Evolutionary conservation across 2,113 vertebrate genomes (phyloP).

Genomic region (Notothenia coriiceps): DNA sequence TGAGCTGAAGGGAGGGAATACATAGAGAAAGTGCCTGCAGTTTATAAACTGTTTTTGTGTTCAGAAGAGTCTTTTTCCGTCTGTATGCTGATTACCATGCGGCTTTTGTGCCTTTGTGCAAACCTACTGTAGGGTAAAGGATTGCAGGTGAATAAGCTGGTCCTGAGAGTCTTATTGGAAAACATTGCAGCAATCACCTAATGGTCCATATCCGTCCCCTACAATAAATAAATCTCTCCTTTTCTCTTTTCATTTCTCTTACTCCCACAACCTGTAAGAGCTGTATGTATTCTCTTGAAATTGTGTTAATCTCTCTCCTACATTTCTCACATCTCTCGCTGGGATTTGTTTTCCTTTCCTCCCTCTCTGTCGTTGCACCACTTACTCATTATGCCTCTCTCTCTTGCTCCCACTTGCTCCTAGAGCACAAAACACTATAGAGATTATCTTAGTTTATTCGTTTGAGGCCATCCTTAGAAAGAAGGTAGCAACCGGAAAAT

Average conservation of each 20-base stretch:
- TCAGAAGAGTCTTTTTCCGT: constrained; percentile 24
- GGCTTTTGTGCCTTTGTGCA: constrained; percentile 8
- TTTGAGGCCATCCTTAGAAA: background rate
- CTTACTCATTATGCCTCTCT: background rate
- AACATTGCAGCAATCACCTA: constrained; percentile 50
- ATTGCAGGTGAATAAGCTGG: constrained; percentile 40
- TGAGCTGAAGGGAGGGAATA: background rate
- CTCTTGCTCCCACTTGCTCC: background rate
- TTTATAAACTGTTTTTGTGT: background rate
- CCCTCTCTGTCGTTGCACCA: background rate
- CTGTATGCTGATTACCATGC: constrained; percentile 20
- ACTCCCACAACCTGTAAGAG: background rate
- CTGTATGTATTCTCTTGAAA: constrained; percentile 10
- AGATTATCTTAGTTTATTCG: background rate
- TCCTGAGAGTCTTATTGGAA: constrained; percentile 40
- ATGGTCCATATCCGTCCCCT: constrained; percentile 45
- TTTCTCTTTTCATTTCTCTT: background rate
- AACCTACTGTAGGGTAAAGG: constrained; percentile 36
- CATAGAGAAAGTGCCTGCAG: background rate
- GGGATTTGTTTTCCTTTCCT: background rate
- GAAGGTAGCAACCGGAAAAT: background rate
- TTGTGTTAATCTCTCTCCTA: constrained; percentile 27
- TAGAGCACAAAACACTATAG: background rate
- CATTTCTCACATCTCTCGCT: constrained; percentile 24
- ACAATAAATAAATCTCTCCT: constrained; percentile 36